Conservation (phyloP, 2,113 vertebrate species). For the Pachyramphus minor region DNA sequence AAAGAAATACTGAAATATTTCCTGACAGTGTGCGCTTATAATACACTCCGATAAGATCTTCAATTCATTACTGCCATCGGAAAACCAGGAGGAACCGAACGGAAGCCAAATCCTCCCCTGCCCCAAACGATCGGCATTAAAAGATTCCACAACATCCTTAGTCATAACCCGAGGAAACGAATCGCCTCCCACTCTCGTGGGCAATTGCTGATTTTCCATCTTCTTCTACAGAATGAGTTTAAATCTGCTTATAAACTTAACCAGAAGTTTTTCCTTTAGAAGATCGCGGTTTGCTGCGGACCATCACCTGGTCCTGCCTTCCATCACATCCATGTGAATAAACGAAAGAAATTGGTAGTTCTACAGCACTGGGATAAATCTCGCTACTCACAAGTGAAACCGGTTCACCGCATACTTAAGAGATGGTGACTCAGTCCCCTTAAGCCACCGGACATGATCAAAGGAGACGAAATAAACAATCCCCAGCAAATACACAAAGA, state of each 20-base stretch:
- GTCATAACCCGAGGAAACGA: rapidly evolving
- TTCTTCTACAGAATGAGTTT: neutral
- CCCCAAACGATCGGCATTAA: neutral
- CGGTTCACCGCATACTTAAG: neutral
- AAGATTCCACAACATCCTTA: neutral
- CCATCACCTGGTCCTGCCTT: neutral
- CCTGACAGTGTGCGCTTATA: rapidly evolving
- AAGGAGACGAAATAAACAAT: neutral
- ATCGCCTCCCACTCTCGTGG: rapidly evolving
- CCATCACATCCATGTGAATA: neutral
- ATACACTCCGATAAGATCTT: neutral
- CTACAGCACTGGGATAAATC: neutral
- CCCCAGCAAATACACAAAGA: neutral
- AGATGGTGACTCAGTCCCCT: neutral
- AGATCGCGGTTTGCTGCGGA: rapidly evolving
- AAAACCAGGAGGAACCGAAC: neutral
- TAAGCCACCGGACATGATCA: neutral
- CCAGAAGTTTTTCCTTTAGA: neutral
- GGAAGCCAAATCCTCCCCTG: neutral
- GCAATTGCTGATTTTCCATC: neutral
- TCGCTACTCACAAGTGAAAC: neutral
- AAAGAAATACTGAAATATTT: neutral
- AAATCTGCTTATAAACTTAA: neutral
- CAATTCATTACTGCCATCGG: neutral
- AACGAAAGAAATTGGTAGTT: neutral